These are phyloP conservation scores for Metellina segmentata DNA, from an alignment of 2,888 invertebrate genomes.

Conservation along the genomic window DNA sequence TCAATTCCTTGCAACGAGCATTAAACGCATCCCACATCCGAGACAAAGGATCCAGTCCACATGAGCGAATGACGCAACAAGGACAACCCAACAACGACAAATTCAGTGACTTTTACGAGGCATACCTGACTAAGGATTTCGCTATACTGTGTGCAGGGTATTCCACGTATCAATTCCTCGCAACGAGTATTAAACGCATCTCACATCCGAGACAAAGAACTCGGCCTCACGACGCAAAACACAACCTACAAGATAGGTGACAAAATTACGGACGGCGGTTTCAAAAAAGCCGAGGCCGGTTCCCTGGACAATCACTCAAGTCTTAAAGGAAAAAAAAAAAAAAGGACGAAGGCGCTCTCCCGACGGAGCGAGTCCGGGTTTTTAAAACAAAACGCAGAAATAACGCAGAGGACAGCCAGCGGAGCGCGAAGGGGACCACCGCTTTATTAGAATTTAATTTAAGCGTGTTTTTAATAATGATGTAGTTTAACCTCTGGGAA, in stretches of 20 bases:
- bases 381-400: slow-evolving; percentile 25
- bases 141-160: neutral
- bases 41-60: neutral
- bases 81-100: too few relatives aligned
- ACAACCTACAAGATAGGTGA: neutral
- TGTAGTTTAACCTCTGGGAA: slow-evolving; percentile 53
- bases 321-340: neutral
- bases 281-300: neutral
- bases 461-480: slow-evolving; percentile 53
- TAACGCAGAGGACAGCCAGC: slow-evolving; percentile 1
- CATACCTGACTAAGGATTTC: too few relatives aligned
- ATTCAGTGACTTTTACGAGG: too few relatives aligned
- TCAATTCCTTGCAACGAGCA: neutral
- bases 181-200: neutral
- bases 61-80: too few relatives aligned
- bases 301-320: slow-evolving; percentile 10
- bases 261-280: neutral
- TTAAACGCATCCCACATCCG: neutral
- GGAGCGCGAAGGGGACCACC: slow-evolving; percentile 19
- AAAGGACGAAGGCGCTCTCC: neutral
- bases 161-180: neutral
- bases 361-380: neutral
- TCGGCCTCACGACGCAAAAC: neutral
- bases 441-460: slow-evolving; percentile 66
- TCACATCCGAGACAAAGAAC: too few relatives aligned